phyloP scores from a whole-genome alignment of 2,888 invertebrate species.

The Oxytorus armatus region DNA sequence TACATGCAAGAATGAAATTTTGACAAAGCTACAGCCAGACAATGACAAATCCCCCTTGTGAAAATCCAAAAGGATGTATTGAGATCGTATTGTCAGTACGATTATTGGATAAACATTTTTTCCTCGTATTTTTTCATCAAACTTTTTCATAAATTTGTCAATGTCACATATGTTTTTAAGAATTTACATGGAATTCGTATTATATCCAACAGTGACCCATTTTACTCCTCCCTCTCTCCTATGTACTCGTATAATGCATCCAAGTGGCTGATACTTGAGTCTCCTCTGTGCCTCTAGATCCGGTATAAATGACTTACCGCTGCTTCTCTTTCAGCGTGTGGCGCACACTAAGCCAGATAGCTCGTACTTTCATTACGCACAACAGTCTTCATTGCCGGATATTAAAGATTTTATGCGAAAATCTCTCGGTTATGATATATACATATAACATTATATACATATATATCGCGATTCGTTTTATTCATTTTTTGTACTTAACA shows the following conservation, averaged over 20 bases:
- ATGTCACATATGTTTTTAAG: neutral
- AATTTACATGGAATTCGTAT: neutral
- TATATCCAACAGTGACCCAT: conserved; percentile 2
- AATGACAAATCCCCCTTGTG: too few species aligned
- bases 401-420: conserved; percentile 70
- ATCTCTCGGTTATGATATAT: conserved; percentile 60
- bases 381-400: conserved; percentile 66
- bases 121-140: neutral
- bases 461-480: conserved; percentile 52
- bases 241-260: conserved; percentile 11
- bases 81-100: too few species aligned
- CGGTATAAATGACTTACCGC: conserved; percentile 33
- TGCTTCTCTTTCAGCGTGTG: conserved; percentile 37
- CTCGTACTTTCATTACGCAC: conserved; percentile 63
- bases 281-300: conserved; percentile 24
- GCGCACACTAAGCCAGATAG: conserved; percentile 36
- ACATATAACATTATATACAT: conserved; percentile 26
- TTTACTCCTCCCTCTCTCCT: conserved; percentile 20
- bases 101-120: neutral
- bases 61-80: too few species aligned
- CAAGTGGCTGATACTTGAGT: conserved; percentile 5
- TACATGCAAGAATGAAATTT: too few species aligned
- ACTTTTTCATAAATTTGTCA: neutral
- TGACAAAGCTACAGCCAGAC: too few species aligned
- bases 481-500: conserved; percentile 55